Evolutionary conservation across 2,888 invertebrate genomes (phyloP).

Genomic region (Nasonovia ribisnigri): DNA sequence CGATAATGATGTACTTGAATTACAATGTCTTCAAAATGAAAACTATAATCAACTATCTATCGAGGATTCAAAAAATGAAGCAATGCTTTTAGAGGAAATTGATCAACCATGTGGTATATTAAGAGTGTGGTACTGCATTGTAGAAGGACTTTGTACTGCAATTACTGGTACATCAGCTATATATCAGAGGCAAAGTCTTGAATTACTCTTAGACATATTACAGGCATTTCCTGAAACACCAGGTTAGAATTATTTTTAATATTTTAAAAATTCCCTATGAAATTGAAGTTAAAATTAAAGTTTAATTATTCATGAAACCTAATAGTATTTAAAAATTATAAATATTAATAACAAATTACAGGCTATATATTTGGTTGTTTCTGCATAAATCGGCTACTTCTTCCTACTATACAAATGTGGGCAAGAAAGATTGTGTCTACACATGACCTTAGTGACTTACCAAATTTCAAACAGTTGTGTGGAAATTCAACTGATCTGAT

Average conservation of each 20-base stretch:
- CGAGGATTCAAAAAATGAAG: conserved; percentile 30
- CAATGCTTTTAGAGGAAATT: conserved; percentile 70
- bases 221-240: conserved; percentile 83
- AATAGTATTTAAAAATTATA: conserved; percentile 19
- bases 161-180: conserved; percentile 76
- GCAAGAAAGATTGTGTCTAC: conserved; percentile 76
- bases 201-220: conserved; percentile 87
- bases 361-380: conserved; percentile 91
- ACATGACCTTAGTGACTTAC: conserved; percentile 72
- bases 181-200: conserved; percentile 88
- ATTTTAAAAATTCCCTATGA: no score
- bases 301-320: background rate
- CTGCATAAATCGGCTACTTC: conserved; percentile 89
- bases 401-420: conserved; percentile 96
- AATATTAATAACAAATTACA: conserved; percentile 68
- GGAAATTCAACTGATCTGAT: conserved; percentile 92
- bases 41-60: conserved; percentile 53
- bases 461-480: conserved; percentile 95
- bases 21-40: conserved; percentile 56
- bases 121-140: conserved; percentile 73
- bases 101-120: conserved; percentile 86
- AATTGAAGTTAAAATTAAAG: no score
- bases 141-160: conserved; percentile 77
- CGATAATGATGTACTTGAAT: conserved; percentile 50
- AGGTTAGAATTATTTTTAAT: conserved; percentile 69